Evolutionary conservation across 2,113 vertebrate genomes (phyloP), one percentile per base, ranked within the genome.

Genomic region (Bubo scandiacus): DNA sequence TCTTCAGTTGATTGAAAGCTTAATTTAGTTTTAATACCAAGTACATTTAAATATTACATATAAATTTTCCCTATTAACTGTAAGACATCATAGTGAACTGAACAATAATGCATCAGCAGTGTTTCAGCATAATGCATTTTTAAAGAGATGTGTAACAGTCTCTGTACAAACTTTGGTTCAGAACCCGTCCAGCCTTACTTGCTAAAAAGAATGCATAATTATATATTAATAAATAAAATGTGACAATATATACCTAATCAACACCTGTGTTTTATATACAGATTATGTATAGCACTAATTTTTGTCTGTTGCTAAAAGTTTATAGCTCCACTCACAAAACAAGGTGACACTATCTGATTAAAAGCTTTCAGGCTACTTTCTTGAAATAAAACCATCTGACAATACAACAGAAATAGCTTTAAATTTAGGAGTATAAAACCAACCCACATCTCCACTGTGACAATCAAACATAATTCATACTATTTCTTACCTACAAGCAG

Each of bases 401-500:
- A 82, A 70, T 40, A 51, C 7, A 91, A 85, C 29, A 88, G 18
- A 82, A 91, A 10, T 47, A 62, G 5, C 23, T 91, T 85, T 11
- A 67, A 49, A 81, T 67, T 71, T 79, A 88, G 8, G 25, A 78
- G 23, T 54, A 90, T 3, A 85, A 81, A 91, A 73, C 10, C 21
- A 70, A 92, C 14, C 32, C 20, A 65, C 16, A 45, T 78, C 82
- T 74, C 47, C 36, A 63, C 47, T 86, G 38, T 43, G 19, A 81
- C n/a, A 90, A 78, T 73, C 61, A 87, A 86, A 66, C 29, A 85
- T 16, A 85, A 82, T 66, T 80, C 15, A 74, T 19, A n/a, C 16
- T 19, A 9, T 62, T 70, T 73, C 98, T 98, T 98, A 98, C 98
- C 98, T 97, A 98, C 89, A 59, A 98, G 97, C 8, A 98, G 96